A percentile compares a stretch with the other conserved stretches of the same genome.
Evolutionary conservation across 2,113 vertebrate genomes (phyloP).

Genomic region (Forbesichthys papilliferus): DNA sequence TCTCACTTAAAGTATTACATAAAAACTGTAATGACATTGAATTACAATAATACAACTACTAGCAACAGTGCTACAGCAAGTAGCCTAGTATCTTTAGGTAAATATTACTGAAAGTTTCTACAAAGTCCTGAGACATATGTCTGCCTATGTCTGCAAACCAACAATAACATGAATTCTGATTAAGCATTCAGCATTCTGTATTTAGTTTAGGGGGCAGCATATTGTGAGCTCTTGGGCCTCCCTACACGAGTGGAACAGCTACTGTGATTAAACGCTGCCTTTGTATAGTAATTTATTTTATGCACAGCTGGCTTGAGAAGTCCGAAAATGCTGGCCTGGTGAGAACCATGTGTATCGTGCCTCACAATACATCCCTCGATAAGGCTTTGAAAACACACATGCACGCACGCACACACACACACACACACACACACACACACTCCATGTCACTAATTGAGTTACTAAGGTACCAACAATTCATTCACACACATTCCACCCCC

Average conservation of each 20-base stretch:
- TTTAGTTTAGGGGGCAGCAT: conserved; percentile 5
- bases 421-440: conserved; percentile 14
- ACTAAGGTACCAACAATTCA: conserved; percentile 12
- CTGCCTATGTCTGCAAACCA: no score
- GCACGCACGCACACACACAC: conserved; percentile 2
- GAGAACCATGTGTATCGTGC: conserved; percentile 18
- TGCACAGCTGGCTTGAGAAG: conserved; percentile 24
- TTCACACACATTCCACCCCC: conserved; percentile 6
- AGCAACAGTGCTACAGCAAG: no score
- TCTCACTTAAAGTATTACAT: no score
- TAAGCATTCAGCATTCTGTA: not conserved
- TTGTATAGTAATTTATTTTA: conserved; percentile 14
- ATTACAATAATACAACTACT: no score
- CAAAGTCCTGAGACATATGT: no score
- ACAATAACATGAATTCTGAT: no score
- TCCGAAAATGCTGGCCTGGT: conserved; percentile 22
- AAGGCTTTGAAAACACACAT: not conserved
- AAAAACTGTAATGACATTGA: no score
- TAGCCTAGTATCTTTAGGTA: no score
- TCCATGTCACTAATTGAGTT: conserved; percentile 31
- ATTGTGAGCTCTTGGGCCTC: not conserved
- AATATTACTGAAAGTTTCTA: no score
- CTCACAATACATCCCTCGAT: conserved; percentile 11
- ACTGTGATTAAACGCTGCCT: conserved; percentile 20
- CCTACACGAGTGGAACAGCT: not conserved